Conservation (phyloP, 2,797 vertebrate genomes). For the Leucoraja ocellata region DNA sequence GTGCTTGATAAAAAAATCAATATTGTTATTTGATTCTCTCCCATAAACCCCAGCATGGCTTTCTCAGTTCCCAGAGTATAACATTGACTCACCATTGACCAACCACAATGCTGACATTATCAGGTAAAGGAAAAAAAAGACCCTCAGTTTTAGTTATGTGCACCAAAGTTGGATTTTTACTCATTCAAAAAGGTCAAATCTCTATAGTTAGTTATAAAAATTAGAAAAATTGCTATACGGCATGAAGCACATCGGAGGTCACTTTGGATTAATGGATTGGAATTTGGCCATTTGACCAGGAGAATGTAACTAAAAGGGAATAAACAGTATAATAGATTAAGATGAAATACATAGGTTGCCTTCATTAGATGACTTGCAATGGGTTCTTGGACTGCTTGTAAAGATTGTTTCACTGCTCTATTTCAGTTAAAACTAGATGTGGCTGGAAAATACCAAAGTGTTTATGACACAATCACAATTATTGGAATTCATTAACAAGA, state of each 20-base stretch:
- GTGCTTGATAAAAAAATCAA: neutral
- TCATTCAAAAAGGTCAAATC: neutral
- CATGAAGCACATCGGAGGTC: slow-evolving; percentile 22
- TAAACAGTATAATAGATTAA: neutral
- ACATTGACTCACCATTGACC: neutral
- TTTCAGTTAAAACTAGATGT: neutral
- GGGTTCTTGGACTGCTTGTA: neutral
- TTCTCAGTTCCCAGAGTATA: slow-evolving; percentile 21
- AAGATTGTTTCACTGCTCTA: neutral
- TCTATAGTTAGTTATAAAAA: slow-evolving; percentile 23
- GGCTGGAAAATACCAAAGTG: neutral
- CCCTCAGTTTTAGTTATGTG: neutral
- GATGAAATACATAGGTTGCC: neutral
- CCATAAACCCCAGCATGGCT: neutral
- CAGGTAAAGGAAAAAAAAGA: neutral
- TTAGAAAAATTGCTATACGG: neutral
- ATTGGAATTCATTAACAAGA: slow-evolving; percentile 4
- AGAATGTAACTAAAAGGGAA: neutral
- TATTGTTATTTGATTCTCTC: slow-evolving; percentile 18
- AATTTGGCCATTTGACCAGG: slow-evolving; percentile 21
- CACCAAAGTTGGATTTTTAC: slow-evolving; percentile 3
- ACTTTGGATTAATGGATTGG: slow-evolving; percentile 32
- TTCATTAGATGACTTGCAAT: slow-evolving; percentile 18
- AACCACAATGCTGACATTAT: slow-evolving; percentile 9
- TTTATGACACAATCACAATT: neutral